These are phyloP conservation scores for Danio albolineatus DNA, from an alignment of 2,797 vertebrate genomes.

Conservation along the genomic window DNA sequence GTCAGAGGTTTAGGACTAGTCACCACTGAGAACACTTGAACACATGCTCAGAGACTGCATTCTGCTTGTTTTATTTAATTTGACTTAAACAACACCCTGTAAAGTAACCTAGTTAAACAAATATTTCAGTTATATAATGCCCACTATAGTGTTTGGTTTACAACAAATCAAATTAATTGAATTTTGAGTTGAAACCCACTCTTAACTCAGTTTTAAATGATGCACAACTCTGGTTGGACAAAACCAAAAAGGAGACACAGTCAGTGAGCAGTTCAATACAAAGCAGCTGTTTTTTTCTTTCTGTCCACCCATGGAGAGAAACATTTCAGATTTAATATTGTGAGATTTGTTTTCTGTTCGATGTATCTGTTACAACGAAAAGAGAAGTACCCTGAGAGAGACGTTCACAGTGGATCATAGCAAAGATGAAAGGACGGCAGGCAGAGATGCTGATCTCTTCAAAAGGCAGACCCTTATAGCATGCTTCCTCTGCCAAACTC, in stretches of 20 bases:
- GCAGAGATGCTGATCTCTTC: slow-evolving; percentile 17
- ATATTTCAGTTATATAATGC: no score
- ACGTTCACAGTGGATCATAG: slow-evolving; percentile 3
- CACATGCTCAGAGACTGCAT: no score
- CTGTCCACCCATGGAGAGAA: not conserved
- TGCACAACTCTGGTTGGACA: not conserved
- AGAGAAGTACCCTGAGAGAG: not conserved
- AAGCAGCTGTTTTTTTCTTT: not conserved
- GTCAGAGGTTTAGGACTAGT: no score
- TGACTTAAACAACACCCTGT: no score
- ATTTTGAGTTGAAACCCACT: not conserved
- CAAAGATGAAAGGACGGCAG: not conserved
- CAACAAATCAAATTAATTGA: not conserved
- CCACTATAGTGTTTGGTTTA: no score
- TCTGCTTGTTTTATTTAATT: no score
- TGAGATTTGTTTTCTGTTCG: slow-evolving; percentile 12
- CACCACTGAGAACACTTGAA: no score
- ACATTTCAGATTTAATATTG: not conserved
- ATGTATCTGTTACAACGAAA: not conserved
- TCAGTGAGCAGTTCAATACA: not conserved
- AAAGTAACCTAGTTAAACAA: no score
- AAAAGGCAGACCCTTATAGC: not conserved
- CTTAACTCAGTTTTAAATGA: not conserved
- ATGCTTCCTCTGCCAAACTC: slow-evolving; percentile 7
- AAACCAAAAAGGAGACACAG: not conserved